Base-by-base conservation (phyloP, 2,888 invertebrate genomes). In the Petrolisthes cinctipes region DNA sequence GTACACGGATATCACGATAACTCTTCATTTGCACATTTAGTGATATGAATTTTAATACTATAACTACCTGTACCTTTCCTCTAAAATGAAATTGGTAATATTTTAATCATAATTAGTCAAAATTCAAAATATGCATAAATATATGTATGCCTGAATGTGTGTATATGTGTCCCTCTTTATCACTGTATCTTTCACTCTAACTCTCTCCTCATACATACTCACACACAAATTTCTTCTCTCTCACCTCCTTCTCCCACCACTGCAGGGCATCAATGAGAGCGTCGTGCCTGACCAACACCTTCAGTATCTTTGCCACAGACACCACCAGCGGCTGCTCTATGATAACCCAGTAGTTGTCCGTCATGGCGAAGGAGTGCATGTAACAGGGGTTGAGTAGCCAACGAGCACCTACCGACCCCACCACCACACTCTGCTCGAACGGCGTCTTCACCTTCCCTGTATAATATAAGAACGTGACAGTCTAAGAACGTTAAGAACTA, bases 281-380 rank as follows among this genome's bases (percentile, higher is more conserved):
- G n/a, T 73, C 89, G 85, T 51, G 84, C n/a, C 88, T 80, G n/a
- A 91, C 73, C 17, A 90, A 79, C 0, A 88, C 85, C 88, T 88
- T 89, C n/a, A 89, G 68, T 54, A 91, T 83, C 37, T 89, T 87
- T 4, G 88, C 23, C 11, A 91, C 57, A 57, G 90, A 91, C 20
- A 97, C 94, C 2, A 95, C 94, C 80, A 98, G 91, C 0, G 98
- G 97, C 93, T 98, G 98, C 92, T 98, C 98, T 73, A 98, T 95
- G 84, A 98, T 95, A 88, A 98, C 94, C 92, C 96, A 97, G 93
- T 95, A 98, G 92, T 97, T 96, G 80, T 96, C 95, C 0, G 98
- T 91, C 90, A 98, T 94, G 66, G 96, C 97, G 93, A 98, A 98
- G 2, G 97, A 97, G 92, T 98, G 98, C 96, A 97, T 97, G 92